These are phyloP conservation scores for Sebastes kiyomatsui DNA, from an alignment of 2,797 vertebrate species.

Conservation along the genomic window DNA sequence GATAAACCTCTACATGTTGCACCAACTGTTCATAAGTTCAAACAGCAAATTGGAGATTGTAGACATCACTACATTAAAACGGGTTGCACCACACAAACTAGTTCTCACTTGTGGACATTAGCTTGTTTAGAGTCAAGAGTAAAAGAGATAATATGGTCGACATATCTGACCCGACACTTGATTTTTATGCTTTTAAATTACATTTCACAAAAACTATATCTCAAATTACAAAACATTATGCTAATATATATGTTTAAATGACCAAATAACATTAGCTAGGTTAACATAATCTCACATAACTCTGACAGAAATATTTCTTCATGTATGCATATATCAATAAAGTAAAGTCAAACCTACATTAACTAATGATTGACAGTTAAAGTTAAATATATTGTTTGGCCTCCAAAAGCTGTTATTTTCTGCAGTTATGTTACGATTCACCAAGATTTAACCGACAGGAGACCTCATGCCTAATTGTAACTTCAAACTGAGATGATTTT, in stretches of 20 bases:
- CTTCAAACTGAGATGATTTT: no score
- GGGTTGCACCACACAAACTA: not conserved
- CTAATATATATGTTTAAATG: not conserved
- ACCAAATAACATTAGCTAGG: not conserved
- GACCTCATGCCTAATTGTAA: no score
- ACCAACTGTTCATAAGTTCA: conserved; percentile 47
- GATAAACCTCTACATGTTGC: conserved; percentile 38
- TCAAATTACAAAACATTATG: not conserved
- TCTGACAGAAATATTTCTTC: not conserved
- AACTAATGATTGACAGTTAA: not conserved
- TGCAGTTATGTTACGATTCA: not conserved
- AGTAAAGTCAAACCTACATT: not conserved
- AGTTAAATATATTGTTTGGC: not conserved
- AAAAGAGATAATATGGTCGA: not conserved
- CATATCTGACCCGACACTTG: not conserved
- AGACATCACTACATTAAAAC: not conserved
- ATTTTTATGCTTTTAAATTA: not conserved
- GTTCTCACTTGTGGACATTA: not conserved
- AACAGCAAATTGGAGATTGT: not conserved
- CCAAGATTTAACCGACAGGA: no score
- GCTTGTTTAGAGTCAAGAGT: not conserved
- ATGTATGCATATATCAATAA: not conserved
- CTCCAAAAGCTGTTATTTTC: not conserved
- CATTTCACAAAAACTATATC: not conserved
- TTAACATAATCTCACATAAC: not conserved